These are phyloP conservation scores for Harmothoe impar DNA, from an alignment of 2,888 invertebrate genomes.

Conservation along the genomic window DNA sequence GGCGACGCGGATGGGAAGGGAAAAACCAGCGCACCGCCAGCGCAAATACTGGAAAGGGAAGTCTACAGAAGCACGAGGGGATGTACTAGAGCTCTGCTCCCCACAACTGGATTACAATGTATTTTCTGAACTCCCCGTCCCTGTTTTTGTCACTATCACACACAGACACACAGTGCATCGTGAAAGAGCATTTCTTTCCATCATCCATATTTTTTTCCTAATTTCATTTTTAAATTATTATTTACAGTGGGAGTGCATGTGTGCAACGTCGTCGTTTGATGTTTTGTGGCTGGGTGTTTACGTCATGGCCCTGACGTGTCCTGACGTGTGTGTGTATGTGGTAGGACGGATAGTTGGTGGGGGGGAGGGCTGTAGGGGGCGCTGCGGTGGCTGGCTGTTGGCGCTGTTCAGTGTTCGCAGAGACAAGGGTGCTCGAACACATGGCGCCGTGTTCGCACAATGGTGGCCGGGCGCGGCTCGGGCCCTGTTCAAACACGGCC, in stretches of 20 bases:
- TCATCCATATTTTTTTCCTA: not conserved
- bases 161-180: not conserved
- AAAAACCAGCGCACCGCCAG: not conserved
- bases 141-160: not conserved
- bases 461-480: constrained; percentile 11
- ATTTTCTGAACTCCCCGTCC: not conserved
- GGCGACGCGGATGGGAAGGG: not conserved
- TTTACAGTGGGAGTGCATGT: constrained; percentile 12
- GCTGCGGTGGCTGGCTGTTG: not conserved
- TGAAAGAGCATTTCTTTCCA: constrained; percentile 9
- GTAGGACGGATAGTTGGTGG: not conserved
- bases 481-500: constrained; percentile 34
- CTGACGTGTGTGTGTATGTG: not conserved
- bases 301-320: constrained; percentile 11
- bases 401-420: not conserved
- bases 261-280: constrained; percentile 32
- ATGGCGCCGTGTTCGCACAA: constrained; percentile 47
- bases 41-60: constrained; percentile 5
- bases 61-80: not conserved
- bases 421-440: constrained; percentile 43
- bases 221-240: not conserved
- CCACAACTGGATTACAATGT: not conserved
- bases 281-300: constrained; percentile 29
- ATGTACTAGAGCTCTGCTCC: not conserved
- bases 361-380: not conserved